phyloP scores from a whole-genome alignment of 1,140 invertebrate genomes.

The Nebria ingens region DNA sequence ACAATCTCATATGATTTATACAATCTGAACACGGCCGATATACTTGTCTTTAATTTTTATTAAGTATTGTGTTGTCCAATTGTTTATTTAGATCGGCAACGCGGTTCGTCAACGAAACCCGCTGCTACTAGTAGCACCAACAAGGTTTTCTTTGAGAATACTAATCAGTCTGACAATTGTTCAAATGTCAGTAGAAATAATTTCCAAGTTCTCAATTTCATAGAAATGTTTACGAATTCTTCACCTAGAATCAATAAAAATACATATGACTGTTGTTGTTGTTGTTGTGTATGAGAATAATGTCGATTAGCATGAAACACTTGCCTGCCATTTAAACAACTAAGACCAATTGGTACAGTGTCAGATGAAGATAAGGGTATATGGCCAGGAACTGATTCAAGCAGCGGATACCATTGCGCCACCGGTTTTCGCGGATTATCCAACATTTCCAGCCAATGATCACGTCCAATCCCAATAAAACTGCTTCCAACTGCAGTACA shows the following conservation, averaged over 20 bases:
- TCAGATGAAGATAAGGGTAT: conserved; percentile 41
- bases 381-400: conserved; percentile 53
- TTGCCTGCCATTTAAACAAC: conserved; percentile 54
- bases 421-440: conserved; percentile 75
- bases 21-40: not conserved
- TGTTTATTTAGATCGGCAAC: no score
- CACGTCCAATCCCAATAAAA: conserved; percentile 66
- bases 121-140: conserved; percentile 5
- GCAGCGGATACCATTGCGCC: conserved; percentile 74
- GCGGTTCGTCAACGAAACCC: not conserved
- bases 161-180: not conserved
- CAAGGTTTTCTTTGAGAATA: conserved; percentile 5
- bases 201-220: not conserved
- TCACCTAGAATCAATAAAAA: conserved; percentile 19
- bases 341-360: conserved; percentile 46
- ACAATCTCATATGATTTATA: not conserved
- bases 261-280: conserved; percentile 1
- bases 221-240: conserved; percentile 10
- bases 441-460: conserved; percentile 85
- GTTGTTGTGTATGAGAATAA: not conserved
- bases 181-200: not conserved
- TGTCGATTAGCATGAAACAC: not conserved
- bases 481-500: conserved; percentile 68
- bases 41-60: no score
- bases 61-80: no score